phyloP scores from a whole-genome alignment of 2,113 vertebrate genomes.

The Vimba vimba region DNA sequence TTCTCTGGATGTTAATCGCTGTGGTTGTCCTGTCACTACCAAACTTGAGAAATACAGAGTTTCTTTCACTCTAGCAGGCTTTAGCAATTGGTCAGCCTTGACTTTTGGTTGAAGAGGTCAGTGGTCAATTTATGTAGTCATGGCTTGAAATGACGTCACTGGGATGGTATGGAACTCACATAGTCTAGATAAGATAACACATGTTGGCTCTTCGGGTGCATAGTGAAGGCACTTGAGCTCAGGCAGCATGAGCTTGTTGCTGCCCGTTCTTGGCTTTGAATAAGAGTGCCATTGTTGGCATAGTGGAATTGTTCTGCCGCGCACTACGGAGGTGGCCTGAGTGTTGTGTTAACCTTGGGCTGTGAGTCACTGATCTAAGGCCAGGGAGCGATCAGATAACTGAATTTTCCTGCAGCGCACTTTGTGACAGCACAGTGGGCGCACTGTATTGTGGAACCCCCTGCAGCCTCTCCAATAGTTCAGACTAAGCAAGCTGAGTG shows the following conservation, averaged over 20 bases:
- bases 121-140: not conserved
- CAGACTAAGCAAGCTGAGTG: constrained; percentile 27
- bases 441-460: constrained; percentile 38
- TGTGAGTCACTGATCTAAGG: constrained; percentile 24
- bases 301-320: constrained; percentile 11
- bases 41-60: not conserved
- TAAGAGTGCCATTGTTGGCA: constrained; percentile 29
- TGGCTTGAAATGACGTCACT: not conserved
- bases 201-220: not conserved
- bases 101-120: not conserved
- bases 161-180: not conserved
- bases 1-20: not conserved
- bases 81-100: not conserved
- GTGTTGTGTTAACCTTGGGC: constrained; percentile 39
- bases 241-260: not conserved
- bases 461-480: constrained; percentile 23
- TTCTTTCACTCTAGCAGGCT: not conserved
- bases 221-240: not conserved
- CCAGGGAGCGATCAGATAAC: constrained; percentile 39
- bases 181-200: constrained; percentile 16
- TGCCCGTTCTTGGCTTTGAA: constrained; percentile 17
- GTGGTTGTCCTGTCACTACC: not conserved
- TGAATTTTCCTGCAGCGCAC: constrained; percentile 13
- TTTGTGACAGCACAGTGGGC: constrained; percentile 41
- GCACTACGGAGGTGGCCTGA: constrained; percentile 20